Evolutionary conservation across 64 coral and sea anemone genomes (phyloP), one percentile per base, ranked within the genome.

Genomic region (Pocillopora verrucosa): DNA sequence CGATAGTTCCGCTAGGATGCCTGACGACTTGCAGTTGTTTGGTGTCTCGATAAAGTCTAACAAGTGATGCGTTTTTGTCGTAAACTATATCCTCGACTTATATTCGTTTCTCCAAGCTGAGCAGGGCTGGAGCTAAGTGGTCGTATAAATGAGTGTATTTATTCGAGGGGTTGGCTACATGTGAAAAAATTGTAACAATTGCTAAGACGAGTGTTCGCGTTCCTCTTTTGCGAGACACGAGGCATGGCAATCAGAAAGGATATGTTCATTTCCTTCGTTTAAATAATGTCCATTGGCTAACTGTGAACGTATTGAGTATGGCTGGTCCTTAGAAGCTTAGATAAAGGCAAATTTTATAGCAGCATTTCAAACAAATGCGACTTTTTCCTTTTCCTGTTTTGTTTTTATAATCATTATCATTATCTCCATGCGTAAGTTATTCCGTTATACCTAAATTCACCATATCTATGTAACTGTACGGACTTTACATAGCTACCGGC

Each of bases 351-450:
- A 70, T 10, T 70, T 70, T 70, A 24, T 11, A 20, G 25, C 67
- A 9, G 67, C 22, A 24, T 70, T 70, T 70, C 22, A 70, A 24
- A 24, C 67, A 70, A 70, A 70, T 70, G 25, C 25, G 19, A 25
- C 67, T 70, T 70, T 17, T 70, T 11, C 19, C 22, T 24, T 20
- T 70, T 70, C 67, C 67, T 70, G 67, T 70, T 70, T 70, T 70
- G 67, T 70, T 70, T 70, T 70, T 20, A 11, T 70, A 70, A 70
- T 70, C 67, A 70, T 70, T 70, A 70, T 70, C 67, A 70, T 70
- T 70, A 70, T 70, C 67, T 24, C 67, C 67, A 70, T 70, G 10
- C 20, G 19, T 70, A 70, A 6, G 67, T 70, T 70, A 70, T 70
- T n/a, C 67, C 67, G 61, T 70, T 70, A 70, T 70, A n/a, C 41